These are phyloP conservation scores for Pachyrhynchus sulphureomaculatus DNA, from an alignment of 1,140 invertebrate species.

Conservation along the genomic window DNA sequence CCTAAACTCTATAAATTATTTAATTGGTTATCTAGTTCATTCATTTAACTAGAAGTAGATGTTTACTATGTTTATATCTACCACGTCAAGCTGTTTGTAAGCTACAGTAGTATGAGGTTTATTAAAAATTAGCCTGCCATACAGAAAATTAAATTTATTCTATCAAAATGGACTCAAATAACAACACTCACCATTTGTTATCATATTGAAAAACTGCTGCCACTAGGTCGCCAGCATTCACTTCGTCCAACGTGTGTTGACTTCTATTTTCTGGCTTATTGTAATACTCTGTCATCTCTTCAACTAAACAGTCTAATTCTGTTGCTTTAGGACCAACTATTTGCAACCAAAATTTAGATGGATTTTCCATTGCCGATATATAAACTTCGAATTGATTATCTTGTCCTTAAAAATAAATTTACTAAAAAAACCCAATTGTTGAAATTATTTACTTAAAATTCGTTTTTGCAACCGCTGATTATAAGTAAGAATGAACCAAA, in stretches of 20 bases:
- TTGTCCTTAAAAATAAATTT: conserved; percentile 31
- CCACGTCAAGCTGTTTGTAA: too few species aligned
- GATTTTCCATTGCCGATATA: conserved; percentile 77
- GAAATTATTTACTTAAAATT: too few species aligned
- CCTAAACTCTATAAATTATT: too few species aligned
- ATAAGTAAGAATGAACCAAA: too few species aligned
- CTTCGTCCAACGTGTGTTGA: conserved; percentile 57
- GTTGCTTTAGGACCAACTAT: conserved; percentile 67
- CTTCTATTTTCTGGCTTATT: conserved; percentile 61
- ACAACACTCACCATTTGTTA: conserved; percentile 73
- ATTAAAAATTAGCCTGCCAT: too few species aligned
- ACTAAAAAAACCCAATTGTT: neutral
- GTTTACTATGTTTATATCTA: too few species aligned
- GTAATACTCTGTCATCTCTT: conserved; percentile 80
- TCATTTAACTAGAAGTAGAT: too few species aligned
- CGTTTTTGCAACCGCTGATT: too few species aligned
- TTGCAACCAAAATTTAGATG: conserved; percentile 82
- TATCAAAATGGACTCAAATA: too few species aligned
- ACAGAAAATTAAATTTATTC: too few species aligned
- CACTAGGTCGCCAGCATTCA: conserved; percentile 72
- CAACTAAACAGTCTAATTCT: conserved; percentile 71
- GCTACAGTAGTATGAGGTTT: too few species aligned
- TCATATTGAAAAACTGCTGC: conserved; percentile 76
- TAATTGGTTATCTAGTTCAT: too few species aligned
- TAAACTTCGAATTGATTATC: conserved; percentile 73